Evolutionary conservation across 2,888 invertebrate genomes (phyloP).

Genomic region (Ischnura elegans): DNA sequence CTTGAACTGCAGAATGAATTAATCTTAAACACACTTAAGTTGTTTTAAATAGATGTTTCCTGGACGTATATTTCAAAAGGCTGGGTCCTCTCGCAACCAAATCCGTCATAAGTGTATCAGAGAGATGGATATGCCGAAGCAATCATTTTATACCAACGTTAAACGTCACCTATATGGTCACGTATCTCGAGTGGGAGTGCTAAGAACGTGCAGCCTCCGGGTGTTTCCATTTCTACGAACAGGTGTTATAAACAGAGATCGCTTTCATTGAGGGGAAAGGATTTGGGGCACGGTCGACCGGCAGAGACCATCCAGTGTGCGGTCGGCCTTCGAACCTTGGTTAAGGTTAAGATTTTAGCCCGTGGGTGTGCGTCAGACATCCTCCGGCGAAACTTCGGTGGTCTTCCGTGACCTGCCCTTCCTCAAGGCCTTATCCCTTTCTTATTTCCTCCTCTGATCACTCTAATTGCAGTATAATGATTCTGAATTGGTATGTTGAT

Average conservation of each 20-base stretch:
- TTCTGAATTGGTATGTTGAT: too few species aligned
- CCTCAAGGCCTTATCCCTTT: neutral
- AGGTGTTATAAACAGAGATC: neutral
- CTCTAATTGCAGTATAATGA: too few species aligned
- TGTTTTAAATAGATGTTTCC: too few species aligned
- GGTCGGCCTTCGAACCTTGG: neutral
- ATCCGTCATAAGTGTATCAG: too few species aligned
- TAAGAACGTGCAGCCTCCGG: too few species aligned
- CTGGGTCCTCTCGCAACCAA: too few species aligned
- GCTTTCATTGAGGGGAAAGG: neutral
- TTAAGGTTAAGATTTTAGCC: neutral
- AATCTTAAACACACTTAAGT: too few species aligned
- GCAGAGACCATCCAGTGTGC: neutral
- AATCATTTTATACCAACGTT: neutral
- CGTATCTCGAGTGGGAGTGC: neutral
- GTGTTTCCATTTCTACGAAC: neutral
- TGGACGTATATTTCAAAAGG: too few species aligned
- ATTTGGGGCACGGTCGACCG: conserved; percentile 18
- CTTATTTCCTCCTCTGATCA: too few species aligned
- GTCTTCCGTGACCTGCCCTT: neutral
- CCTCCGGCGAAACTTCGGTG: neutral
- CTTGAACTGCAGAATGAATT: too few species aligned
- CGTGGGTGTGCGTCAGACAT: neutral
- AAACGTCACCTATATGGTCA: neutral
- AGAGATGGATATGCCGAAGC: too few species aligned